Evolutionary conservation across 2,888 invertebrate genomes (phyloP).

Genomic region (Gymnosoma rotundatum): DNA sequence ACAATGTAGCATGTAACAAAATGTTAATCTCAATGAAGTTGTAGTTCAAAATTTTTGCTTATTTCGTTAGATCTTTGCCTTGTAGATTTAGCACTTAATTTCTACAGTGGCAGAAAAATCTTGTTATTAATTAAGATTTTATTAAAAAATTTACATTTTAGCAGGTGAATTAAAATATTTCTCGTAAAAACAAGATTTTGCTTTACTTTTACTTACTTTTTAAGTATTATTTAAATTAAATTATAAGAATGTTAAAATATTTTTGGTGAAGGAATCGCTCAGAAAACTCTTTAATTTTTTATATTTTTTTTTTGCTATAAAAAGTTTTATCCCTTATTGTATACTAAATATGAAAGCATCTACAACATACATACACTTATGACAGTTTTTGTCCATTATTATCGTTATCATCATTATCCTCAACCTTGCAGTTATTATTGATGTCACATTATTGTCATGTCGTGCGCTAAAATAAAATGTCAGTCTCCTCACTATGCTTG

Average conservation of each 20-base stretch:
- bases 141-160: too few relatives aligned
- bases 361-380: neutral
- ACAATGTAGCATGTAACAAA: constrained; percentile 60
- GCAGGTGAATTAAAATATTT: too few relatives aligned
- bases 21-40: constrained; percentile 57
- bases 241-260: too few relatives aligned
- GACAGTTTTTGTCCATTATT: constrained; percentile 20
- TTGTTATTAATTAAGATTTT: too few relatives aligned
- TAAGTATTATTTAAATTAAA: too few relatives aligned
- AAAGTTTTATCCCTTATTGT: constrained; percentile 1
- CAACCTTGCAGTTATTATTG: constrained; percentile 56
- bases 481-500: constrained; percentile 48
- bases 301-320: too few relatives aligned
- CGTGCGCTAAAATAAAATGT: constrained; percentile 57
- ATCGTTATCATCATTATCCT: constrained; percentile 16
- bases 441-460: constrained; percentile 66
- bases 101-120: constrained; percentile 22
- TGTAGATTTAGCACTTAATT: constrained; percentile 17
- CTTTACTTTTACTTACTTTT: too few relatives aligned
- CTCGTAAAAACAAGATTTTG: too few relatives aligned
- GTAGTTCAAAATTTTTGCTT: constrained; percentile 46
- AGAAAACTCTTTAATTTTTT: too few relatives aligned
- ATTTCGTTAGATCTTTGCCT: constrained; percentile 36
- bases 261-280: too few relatives aligned
- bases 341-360: neutral